These are phyloP conservation scores for Megaceryle alcyon DNA, from an alignment of 2,797 vertebrate species.

Conservation along the genomic window DNA sequence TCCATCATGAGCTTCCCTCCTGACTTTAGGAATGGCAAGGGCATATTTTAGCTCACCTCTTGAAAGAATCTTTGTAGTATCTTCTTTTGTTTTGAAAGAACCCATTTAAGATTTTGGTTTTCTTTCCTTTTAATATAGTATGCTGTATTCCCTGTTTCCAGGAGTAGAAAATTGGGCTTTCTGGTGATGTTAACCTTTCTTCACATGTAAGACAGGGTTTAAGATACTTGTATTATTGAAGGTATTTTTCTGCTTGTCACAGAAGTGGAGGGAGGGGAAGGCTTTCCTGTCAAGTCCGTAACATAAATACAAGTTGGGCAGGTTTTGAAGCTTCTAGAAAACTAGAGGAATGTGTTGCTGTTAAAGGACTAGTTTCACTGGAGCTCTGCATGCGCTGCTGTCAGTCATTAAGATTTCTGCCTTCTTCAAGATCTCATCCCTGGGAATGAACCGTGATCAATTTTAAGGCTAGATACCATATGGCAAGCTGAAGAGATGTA, in stretches of 20 bases:
- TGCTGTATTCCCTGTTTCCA: background rate
- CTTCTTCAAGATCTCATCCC: background rate
- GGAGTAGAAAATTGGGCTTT: background rate
- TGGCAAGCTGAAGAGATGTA: background rate
- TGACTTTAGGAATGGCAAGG: background rate
- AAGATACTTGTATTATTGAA: background rate
- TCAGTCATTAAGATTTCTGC: background rate
- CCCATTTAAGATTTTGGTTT: background rate
- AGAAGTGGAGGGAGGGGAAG: background rate
- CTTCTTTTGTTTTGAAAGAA: background rate
- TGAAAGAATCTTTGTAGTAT: background rate
- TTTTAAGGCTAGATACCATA: background rate
- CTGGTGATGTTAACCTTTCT: background rate
- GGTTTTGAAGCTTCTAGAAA: conserved; percentile 13
- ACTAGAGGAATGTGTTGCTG: background rate
- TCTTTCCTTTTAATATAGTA: background rate
- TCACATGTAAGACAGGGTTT: background rate
- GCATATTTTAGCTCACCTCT: background rate
- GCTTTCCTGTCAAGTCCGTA: background rate
- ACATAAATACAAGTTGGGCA: background rate
- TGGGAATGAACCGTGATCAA: background rate
- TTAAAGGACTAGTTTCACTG: background rate
- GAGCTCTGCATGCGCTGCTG: background rate
- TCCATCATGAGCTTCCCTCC: background rate
- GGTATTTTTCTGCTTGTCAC: background rate